Base-by-base conservation (phyloP, 30 jellyfish, hydroid and myxozoan species). In the Aurelia aurita region DNA sequence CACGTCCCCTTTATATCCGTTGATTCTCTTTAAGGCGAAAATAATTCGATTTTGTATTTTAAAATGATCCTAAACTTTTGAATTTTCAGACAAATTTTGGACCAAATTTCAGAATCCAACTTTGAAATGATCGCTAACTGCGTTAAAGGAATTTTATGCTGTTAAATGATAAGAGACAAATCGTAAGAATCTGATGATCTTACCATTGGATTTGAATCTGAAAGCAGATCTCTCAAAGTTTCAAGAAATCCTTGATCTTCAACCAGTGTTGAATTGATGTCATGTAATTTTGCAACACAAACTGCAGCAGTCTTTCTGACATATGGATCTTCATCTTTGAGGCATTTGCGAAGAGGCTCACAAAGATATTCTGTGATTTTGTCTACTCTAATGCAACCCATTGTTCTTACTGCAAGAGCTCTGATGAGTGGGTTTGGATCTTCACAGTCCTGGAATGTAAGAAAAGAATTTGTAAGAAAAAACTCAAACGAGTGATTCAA, bases 251-350 rank as follows among this genome's bases (percentile, higher is more conserved):
- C 99, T 86, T 95, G 99, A 64, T 95, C 98, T 62, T 95, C 98
- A 39, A 95, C 99, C 83, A 95, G 60, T 47, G 93, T 74, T 34
- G 98, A 72, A 55, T 90, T 95, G 81, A 90, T 90, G 69, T 90
- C 97, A 90, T 90, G 98, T 22, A 95, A 63, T 58, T 95, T 95
- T 23, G 98, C 98, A 31, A 95, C 99, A 65, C 99, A 95, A 58
- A 95, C 98, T 15, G 98, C 99, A 23, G 99, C 99, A 5, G 99
- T 95, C 85, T 95, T 95, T 65, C 99, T 68, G 16, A 95, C 99
- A 86, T 95, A 95, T 1, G 99, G 99, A 82, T 95, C 99, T 61
- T 95, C 98, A 82, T 95, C 99, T 67, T 85, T 87, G 80, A 95
- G 77, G 58, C 98, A 89, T 77, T 95, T 95, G 51, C 99, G 73